Evolutionary conservation across 2,888 invertebrate species (phyloP).

Genomic region (Drosophila tanythrix): DNA sequence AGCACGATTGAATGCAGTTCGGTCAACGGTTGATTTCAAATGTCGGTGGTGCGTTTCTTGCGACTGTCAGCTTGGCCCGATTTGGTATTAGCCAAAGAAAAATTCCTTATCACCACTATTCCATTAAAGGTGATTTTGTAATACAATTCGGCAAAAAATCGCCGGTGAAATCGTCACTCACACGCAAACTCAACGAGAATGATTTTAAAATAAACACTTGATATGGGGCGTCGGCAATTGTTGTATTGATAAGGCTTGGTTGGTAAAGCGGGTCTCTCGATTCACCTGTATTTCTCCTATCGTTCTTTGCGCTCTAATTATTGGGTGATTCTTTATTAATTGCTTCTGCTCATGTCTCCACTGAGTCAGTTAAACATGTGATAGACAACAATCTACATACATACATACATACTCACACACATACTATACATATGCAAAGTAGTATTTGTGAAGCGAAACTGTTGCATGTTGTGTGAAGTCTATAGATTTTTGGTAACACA

Average conservation of each 20-base stretch:
- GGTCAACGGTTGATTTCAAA: constrained; percentile 58
- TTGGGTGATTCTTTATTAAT: constrained; percentile 72
- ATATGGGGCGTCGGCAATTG: constrained; percentile 60
- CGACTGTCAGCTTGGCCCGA: constrained; percentile 42
- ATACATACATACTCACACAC: not conserved
- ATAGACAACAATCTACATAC: constrained; percentile 41
- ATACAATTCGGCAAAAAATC: constrained; percentile 66
- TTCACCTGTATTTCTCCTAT: constrained; percentile 29
- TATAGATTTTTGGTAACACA: not conserved
- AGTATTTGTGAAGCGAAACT: not conserved
- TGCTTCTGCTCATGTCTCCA: constrained; percentile 40
- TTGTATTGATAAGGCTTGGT: constrained; percentile 69
- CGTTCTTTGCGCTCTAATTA: constrained; percentile 59
- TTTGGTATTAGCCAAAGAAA: constrained; percentile 62
- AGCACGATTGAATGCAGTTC: constrained; percentile 60
- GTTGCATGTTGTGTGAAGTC: not conserved
- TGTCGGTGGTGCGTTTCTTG: constrained; percentile 37
- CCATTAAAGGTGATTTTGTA: constrained; percentile 75
- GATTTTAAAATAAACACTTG: constrained; percentile 57
- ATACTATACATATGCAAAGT: not conserved
- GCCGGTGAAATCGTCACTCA: constrained; percentile 41
- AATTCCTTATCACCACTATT: constrained; percentile 62
- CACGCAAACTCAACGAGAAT: constrained; percentile 24
- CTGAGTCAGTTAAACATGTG: constrained; percentile 63
- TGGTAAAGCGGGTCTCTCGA: constrained; percentile 20